Evolutionary conservation across 2,888 invertebrate species (phyloP).

Genomic region (Troides oblongomaculatus): DNA sequence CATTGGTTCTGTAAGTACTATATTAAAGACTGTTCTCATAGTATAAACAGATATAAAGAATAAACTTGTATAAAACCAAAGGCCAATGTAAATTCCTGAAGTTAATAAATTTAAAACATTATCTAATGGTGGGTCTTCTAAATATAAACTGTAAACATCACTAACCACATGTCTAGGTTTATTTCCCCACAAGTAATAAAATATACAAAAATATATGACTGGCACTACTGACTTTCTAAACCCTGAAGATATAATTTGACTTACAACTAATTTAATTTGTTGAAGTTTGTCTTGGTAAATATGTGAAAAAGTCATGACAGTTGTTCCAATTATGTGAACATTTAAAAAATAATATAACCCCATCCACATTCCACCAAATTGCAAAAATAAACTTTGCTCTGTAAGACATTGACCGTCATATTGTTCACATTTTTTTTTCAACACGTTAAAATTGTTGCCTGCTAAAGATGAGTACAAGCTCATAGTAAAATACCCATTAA

Average conservation of each 20-base stretch:
- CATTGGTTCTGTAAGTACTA: conserved; percentile 85
- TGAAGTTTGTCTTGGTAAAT: conserved; percentile 85
- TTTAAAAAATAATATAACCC: conserved; percentile 81
- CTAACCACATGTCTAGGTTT: conserved; percentile 75
- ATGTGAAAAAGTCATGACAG: conserved; percentile 83
- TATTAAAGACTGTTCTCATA: conserved; percentile 85
- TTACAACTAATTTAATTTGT: conserved; percentile 81
- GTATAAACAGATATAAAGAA: conserved; percentile 85
- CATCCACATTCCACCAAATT: conserved; percentile 84
- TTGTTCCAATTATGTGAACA: conserved; percentile 75
- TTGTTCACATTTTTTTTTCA: conserved; percentile 70
- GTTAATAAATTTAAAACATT: conserved; percentile 68
- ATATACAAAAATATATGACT: conserved; percentile 79
- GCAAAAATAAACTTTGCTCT: conserved; percentile 84
- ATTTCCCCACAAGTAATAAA: conserved; percentile 82
- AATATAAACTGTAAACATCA: conserved; percentile 74
- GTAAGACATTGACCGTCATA: conserved; percentile 80
- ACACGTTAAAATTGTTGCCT: conserved; percentile 78
- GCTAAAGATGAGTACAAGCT: conserved; percentile 85
- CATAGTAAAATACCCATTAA: conserved; percentile 83
- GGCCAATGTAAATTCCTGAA: conserved; percentile 79
- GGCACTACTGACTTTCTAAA: conserved; percentile 82
- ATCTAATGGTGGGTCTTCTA: conserved; percentile 76
- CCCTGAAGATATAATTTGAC: conserved; percentile 79
- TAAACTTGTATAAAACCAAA: conserved; percentile 85